Base-by-base conservation (phyloP, 2,797 vertebrate species). In the Parauchenoglanis punctatus region DNA sequence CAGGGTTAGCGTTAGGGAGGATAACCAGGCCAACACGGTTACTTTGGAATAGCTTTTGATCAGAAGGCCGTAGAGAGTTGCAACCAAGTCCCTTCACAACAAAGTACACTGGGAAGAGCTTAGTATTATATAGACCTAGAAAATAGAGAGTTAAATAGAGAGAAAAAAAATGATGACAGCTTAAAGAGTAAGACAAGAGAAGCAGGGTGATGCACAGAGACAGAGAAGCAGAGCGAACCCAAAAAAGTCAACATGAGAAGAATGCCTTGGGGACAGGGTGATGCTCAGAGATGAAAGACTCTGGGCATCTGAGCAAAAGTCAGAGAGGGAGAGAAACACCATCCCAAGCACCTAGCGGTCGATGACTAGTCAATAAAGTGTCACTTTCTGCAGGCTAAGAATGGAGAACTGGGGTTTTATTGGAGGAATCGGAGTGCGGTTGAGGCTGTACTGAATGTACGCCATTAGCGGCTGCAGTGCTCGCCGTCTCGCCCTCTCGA, bases 371-470 rank as follows among this genome's bases (percentile, higher is more conserved):
- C 90, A 91, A 91, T 91, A 91, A 91, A 90, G 91, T 91, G 90
- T 91, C 90, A 91, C 90, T 90, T 91, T 90, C 91, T 91, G 89
- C 89, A 91, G 89, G 89, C 89, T 91, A 88, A 88, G 88, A 91
- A 89, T 89, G 89, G 87, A 72, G 81, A 88, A 76, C 80, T n/a
- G 4, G 49, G 82, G 46, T 40, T 78, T 91, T 87, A 90, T 88
- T 87, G 89, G 49, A 54, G 85, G 87, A 70, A 86, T 89, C n/a
- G 80, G 75, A 88, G 68, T 28, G 78, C 54, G 83, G 63, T 86
- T 13, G 23, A 40, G 82, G 54, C 78, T 87, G 75, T 81, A 84
- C 83, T 70, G 63, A 89, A 76, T 73, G 70, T 82, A 70, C 49
- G 40, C 35, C 85, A 91, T 91, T 90, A 91, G 75, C 58, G 67